Percentiles rank a stretch among this genome's conserved stretches.
Evolutionary conservation across 2,113 vertebrate species (phyloP).

Genomic region (Progne subis): DNA sequence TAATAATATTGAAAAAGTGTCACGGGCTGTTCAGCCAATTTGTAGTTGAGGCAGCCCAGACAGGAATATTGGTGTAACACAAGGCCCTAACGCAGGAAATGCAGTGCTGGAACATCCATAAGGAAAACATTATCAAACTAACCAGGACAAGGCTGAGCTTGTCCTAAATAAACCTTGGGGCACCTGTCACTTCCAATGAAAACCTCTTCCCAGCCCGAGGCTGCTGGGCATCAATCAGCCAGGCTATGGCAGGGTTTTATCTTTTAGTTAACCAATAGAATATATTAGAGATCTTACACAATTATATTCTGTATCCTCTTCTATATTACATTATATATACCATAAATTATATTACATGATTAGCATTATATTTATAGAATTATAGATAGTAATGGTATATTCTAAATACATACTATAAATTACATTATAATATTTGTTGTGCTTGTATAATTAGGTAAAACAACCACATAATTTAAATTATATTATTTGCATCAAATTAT

Average conservation of each 20-base stretch:
- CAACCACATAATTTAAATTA: rapidly evolving
- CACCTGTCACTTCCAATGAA: conserved; percentile 61
- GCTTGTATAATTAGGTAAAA: too few species aligned
- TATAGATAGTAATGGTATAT: background rate
- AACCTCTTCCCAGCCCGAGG: background rate
- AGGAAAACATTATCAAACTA: conserved; percentile 59
- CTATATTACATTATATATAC: rapidly evolving
- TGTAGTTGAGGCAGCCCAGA: conserved; percentile 95
- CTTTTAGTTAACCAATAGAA: background rate
- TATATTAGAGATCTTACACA: background rate
- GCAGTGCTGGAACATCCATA: conserved; percentile 48
- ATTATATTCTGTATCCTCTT: background rate
- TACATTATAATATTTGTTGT: rapidly evolving
- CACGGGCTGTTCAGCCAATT: conserved; percentile 96
- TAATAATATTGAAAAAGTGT: conserved; percentile 99
- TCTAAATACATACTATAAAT: background rate
- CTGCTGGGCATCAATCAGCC: conserved; percentile 20
- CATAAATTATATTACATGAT: background rate
- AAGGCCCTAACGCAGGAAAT: conserved; percentile 75
- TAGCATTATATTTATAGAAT: background rate
- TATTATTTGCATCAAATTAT: background rate
- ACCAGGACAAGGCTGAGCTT: conserved; percentile 38
- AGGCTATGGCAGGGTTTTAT: background rate
- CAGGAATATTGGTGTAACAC: conserved; percentile 86
- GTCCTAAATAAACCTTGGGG: conserved; percentile 61